Percentiles rank a stretch among this genome's conserved stretches.
Evolutionary conservation across 2,797 vertebrate species (phyloP).

Genomic region (Sebastolobus altivelis): DNA sequence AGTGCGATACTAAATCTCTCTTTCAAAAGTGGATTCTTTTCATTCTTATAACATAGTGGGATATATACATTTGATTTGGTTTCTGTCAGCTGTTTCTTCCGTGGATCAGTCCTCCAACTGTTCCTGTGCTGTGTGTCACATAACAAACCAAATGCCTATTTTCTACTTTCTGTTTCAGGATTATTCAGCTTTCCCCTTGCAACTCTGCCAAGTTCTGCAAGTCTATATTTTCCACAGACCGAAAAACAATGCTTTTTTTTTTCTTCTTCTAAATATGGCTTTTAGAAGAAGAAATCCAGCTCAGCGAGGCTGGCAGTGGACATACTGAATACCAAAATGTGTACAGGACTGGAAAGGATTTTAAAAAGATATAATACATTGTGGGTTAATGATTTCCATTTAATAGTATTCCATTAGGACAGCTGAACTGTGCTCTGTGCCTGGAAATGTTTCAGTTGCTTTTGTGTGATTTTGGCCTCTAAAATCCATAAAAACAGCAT

Average conservation of each 20-base stretch:
- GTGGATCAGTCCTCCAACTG: slow-evolving; percentile 5
- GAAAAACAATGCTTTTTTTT: slow-evolving; percentile 35
- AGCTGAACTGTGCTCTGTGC: not conserved
- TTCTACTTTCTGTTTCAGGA: slow-evolving; percentile 54
- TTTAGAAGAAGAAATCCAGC: slow-evolving; percentile 16
- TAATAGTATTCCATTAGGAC: not conserved
- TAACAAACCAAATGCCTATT: slow-evolving; percentile 45
- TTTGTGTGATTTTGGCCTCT: not conserved
- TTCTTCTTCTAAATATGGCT: slow-evolving; percentile 24
- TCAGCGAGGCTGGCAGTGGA: not conserved
- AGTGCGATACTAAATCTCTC: not conserved
- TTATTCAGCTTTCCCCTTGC: slow-evolving; percentile 43
- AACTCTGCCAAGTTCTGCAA: slow-evolving; percentile 50
- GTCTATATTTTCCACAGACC: slow-evolving; percentile 53
- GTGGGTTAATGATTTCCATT: not conserved
- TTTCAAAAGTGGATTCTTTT: slow-evolving; percentile 9
- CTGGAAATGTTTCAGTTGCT: not conserved
- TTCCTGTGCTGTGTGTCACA: slow-evolving; percentile 33
- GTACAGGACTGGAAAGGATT: not conserved
- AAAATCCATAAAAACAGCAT: not conserved
- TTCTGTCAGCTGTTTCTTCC: slow-evolving; percentile 21
- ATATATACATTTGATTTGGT: slow-evolving; percentile 34
- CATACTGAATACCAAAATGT: not conserved
- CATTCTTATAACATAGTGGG: not conserved
- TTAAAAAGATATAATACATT: not conserved